phyloP scores from a whole-genome alignment of 1,140 invertebrate species.

The Drosophila kurseongensis region DNA sequence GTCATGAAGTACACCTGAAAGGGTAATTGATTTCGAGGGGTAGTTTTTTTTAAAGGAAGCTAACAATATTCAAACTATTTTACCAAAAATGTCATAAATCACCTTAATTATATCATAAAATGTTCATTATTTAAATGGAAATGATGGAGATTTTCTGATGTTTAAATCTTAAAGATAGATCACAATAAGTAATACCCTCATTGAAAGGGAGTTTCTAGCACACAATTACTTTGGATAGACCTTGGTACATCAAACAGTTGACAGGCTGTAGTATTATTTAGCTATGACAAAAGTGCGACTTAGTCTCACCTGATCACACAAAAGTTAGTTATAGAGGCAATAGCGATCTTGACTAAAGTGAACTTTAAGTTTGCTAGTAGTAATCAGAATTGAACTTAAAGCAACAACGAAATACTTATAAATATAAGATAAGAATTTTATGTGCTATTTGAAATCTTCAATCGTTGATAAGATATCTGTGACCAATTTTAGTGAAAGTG shows the following conservation, averaged over 20 bases:
- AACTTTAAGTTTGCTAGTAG: not conserved
- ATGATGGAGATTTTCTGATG: no score
- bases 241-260: slow-evolving; percentile 5
- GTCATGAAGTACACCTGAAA: not conserved
- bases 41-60: no score
- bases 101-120: no score
- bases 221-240: not conserved
- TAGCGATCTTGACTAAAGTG: not conserved
- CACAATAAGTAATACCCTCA: no score
- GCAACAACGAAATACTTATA: not conserved
- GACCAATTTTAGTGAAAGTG: slow-evolving; percentile 2
- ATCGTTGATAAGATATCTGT: slow-evolving; percentile 7
- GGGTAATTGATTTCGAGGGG: no score
- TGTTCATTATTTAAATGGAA: no score
- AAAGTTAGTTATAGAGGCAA: not conserved
- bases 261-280: not conserved
- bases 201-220: not conserved
- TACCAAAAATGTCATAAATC: no score
- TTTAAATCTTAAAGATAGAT: no score
- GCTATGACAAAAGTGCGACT: slow-evolving; percentile 25
- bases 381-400: slow-evolving; percentile 5
- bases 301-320: slow-evolving; percentile 32
- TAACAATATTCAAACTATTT: no score
- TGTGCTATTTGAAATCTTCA: not conserved
- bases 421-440: slow-evolving; percentile 13